phyloP scores from a whole-genome alignment of 2,113 vertebrate genomes.

The Brienomyrus longianalis region DNA sequence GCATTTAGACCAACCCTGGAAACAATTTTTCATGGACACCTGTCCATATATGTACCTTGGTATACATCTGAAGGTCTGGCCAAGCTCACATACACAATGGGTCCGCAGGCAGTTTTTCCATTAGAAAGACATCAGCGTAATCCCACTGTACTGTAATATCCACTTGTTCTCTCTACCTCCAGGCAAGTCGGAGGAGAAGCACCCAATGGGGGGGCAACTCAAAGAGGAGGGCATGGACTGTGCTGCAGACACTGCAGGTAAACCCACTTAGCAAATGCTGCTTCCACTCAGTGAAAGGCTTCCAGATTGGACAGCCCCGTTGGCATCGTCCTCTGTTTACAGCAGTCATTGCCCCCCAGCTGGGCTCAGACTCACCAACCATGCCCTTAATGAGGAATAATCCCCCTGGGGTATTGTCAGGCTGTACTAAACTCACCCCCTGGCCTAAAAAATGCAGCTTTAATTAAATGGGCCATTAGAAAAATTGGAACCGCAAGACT shows the following conservation, averaged over 20 bases:
- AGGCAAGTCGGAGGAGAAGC: constrained; percentile 34
- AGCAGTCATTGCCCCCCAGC: not conserved
- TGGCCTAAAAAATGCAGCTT: constrained; percentile 2
- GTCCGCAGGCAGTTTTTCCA: not conserved
- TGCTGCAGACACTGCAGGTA: constrained; percentile 46
- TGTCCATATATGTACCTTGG: not conserved
- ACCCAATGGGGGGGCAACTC: constrained; percentile 24
- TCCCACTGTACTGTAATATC: not conserved
- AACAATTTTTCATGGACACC: not conserved
- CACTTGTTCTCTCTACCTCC: not conserved
- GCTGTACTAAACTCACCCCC: not conserved
- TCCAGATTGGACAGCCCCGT: not conserved
- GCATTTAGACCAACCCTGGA: not conserved
- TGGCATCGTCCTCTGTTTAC: not conserved
- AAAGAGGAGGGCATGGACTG: constrained; percentile 23
- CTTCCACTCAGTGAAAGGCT: not conserved
- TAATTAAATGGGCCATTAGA: not conserved
- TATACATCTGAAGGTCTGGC: not conserved
- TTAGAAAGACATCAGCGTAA: not conserved
- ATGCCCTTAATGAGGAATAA: not conserved
- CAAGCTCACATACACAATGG: not conserved
- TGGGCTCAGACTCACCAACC: not conserved
- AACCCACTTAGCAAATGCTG: not conserved
- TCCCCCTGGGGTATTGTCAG: not conserved
- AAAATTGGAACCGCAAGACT: not conserved